phyloP scores from a whole-genome alignment of 2,888 invertebrate genomes.

The Allophyes oxyacanthae region DNA sequence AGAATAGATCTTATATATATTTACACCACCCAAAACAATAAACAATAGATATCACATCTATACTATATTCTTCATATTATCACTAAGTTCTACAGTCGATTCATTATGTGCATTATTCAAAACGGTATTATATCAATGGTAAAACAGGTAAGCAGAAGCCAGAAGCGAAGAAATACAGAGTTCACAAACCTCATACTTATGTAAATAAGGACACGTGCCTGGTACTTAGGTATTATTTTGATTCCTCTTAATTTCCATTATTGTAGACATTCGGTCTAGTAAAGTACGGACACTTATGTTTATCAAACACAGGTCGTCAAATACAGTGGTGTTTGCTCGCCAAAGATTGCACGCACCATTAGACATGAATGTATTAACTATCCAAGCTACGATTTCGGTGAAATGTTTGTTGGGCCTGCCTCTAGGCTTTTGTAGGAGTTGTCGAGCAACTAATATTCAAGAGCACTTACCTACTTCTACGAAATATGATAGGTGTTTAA shows the following conservation, averaged over 20 bases:
- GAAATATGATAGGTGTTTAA: conserved; percentile 35
- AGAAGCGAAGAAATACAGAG: conserved; percentile 37
- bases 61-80: conserved; percentile 23
- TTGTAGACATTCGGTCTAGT: conserved; percentile 48
- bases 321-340: conserved; percentile 60
- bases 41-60: too few species aligned
- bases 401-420: conserved; percentile 59
- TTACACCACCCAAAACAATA: conserved; percentile 27
- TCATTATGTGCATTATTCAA: conserved; percentile 38
- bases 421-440: conserved; percentile 56
- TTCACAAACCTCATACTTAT: conserved; percentile 39
- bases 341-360: conserved; percentile 70
- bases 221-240: conserved; percentile 40
- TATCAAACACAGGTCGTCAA: conserved; percentile 61
- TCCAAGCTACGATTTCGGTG: conserved; percentile 59
- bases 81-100: conserved; percentile 32
- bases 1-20: conserved; percentile 17
- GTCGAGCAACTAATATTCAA: conserved; percentile 54
- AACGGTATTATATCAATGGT: conserved; percentile 36
- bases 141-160: conserved; percentile 22
- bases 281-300: conserved; percentile 54
- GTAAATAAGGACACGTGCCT: conserved; percentile 42
- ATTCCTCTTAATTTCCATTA: conserved; percentile 49
- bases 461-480: conserved; percentile 45
- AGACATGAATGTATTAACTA: conserved; percentile 63